Evolutionary conservation across 1,140 invertebrate species (phyloP).

Genomic region (Coptotermes formosanus): DNA sequence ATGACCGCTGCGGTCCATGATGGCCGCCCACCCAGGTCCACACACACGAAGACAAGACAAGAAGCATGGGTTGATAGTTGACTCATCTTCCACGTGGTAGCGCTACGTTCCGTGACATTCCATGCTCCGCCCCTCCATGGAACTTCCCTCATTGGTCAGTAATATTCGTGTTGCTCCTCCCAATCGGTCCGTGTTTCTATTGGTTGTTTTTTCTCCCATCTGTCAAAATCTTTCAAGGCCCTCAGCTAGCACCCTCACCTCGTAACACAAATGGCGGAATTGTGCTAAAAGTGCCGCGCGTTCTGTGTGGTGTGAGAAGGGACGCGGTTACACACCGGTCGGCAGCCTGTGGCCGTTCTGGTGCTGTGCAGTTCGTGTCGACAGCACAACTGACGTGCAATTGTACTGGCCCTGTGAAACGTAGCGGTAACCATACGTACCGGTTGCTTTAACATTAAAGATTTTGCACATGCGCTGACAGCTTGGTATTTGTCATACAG

Average conservation of each 20-base stretch:
- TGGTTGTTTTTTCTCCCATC: not conserved
- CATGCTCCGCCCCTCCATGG: not conserved
- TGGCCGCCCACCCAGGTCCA: not conserved
- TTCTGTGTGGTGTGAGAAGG: too few relatives aligned
- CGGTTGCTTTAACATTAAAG: too few relatives aligned
- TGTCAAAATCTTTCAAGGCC: not conserved
- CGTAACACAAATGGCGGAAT: not conserved
- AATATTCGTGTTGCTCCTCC: not conserved
- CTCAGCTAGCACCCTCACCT: not conserved
- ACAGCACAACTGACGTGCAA: too few relatives aligned
- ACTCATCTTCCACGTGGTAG: conserved; percentile 1
- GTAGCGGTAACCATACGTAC: too few relatives aligned
- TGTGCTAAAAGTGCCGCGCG: not conserved
- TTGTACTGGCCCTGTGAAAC: too few relatives aligned
- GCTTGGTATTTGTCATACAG: too few relatives aligned
- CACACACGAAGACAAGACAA: not conserved
- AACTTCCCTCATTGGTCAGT: not conserved
- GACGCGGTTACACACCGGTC: too few relatives aligned
- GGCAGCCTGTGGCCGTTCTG: too few relatives aligned
- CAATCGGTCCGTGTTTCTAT: not conserved
- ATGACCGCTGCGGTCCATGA: not conserved
- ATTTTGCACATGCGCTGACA: too few relatives aligned
- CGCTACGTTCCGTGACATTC: not conserved
- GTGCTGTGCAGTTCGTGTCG: too few relatives aligned
- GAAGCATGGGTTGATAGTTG: not conserved